Percentiles rank a stretch among this genome's conserved stretches.
These are phyloP conservation scores for Aspiorhynchus laticeps DNA, from an alignment of 2,113 vertebrate species.

Conservation along the genomic window DNA sequence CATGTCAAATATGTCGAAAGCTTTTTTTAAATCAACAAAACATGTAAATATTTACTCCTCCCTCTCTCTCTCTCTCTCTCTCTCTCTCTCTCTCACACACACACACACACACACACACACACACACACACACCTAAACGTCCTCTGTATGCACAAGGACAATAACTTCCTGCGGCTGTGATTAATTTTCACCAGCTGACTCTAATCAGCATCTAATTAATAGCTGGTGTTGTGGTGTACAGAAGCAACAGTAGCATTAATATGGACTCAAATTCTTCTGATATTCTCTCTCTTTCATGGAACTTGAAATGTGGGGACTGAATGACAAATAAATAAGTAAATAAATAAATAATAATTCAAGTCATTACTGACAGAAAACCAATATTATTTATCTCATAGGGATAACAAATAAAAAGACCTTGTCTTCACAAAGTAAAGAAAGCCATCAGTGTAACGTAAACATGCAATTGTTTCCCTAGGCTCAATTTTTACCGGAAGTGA, in stretches of 20 bases:
- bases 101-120: constrained; percentile 52
- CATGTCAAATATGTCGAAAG: no score
- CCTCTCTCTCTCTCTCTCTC: constrained; percentile 49
- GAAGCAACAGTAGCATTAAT: constrained; percentile 80
- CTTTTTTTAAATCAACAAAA: no score
- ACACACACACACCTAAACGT: constrained; percentile 68
- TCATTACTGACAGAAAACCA: no score
- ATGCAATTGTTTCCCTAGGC: no score
- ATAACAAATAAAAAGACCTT: no score
- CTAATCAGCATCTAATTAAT: constrained; percentile 92
- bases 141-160: constrained; percentile 81
- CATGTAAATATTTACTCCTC: no score
- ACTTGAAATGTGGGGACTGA: not conserved
- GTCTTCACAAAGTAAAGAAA: no score
- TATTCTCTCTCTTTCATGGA: not conserved
- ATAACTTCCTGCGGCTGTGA: constrained; percentile 79
- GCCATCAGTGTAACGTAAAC: no score
- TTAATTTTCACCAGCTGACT: constrained; percentile 84
- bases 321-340: no score
- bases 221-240: constrained; percentile 82
- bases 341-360: no score
- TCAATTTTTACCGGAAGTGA: no score
- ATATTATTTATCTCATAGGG: no score
- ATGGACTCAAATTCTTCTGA: constrained; percentile 58
- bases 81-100: constrained; percentile 56